These are phyloP conservation scores for Caenorhabditis remanei DNA, from an alignment of 1,140 invertebrate genomes.

Conservation along the genomic window DNA sequence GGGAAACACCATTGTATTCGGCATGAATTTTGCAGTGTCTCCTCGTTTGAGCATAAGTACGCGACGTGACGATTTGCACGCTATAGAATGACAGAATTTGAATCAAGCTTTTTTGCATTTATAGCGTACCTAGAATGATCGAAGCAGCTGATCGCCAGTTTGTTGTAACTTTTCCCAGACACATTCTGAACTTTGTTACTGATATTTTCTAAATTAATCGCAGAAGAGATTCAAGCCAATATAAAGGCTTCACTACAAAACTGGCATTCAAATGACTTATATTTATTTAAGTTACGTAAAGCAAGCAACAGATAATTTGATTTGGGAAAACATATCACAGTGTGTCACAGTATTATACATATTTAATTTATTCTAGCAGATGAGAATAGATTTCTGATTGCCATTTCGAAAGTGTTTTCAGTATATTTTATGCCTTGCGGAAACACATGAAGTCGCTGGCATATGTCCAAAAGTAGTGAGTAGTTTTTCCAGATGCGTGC, in stretches of 20 bases:
- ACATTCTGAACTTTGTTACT: neutral
- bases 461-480: neutral
- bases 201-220: too few relatives aligned
- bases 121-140: slow-evolving; percentile 38
- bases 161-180: neutral
- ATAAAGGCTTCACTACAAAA: neutral
- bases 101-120: too few relatives aligned
- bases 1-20: slow-evolving; percentile 63
- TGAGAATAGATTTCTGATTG: slow-evolving; percentile 18
- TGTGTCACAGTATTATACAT: neutral
- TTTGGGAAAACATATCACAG: neutral
- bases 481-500: slow-evolving; percentile 30
- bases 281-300: too few relatives aligned
- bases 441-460: slow-evolving; percentile 12
- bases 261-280: too few relatives aligned
- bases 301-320: too few relatives aligned
- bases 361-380: slow-evolving; percentile 25
- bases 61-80: slow-evolving; percentile 46
- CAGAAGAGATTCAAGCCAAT: slow-evolving; percentile 3
- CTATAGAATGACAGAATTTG: neutral
- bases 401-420: slow-evolving; percentile 38
- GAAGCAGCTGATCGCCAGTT: slow-evolving; percentile 51
- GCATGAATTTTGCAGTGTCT: slow-evolving; percentile 62
- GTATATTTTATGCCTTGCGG: slow-evolving; percentile 47
- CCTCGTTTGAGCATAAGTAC: slow-evolving; percentile 62